Evolutionary conservation across 1,140 invertebrate genomes (phyloP), one percentile per base, ranked within the genome.

Genomic region (Oreohelix idahoensis): DNA sequence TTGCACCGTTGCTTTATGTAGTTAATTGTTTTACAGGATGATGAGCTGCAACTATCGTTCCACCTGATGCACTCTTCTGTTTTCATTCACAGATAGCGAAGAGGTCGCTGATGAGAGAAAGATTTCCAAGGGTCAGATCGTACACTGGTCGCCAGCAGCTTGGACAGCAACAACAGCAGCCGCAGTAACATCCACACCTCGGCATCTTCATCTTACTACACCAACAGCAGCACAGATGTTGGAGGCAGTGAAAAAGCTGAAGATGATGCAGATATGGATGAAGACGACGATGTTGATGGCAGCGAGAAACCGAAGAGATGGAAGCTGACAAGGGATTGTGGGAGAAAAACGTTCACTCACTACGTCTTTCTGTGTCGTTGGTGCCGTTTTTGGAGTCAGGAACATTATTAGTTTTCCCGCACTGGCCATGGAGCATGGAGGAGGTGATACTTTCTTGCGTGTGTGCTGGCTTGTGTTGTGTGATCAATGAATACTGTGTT

Each of bases 381-480:
- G 80, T 0, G 32, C 39, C 23, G 80, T 81, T 35, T 70, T 85
- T 26, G 81, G 84, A 26, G 39, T 81, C 0, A 35, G 84, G 35
- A 83, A 73, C 77, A 69, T 83, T 15, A 13, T 83, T 0, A 63
- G 73, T 38, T 85, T 78, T 66, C 84, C 84, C 13, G 49, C 81
- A 0, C 71, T 85, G 38, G 81, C 81, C 23, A 70, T 83, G 81
- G 36, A 79, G 51, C 84, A 85, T 38, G 84, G 84, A 4, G 84
- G 84, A 83, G 84, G 84, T 85, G 20, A 45, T 45, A 15, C 15
- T 5, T 45, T 45, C 42, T 45, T 45, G 42, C n/a, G n/a, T 45
- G 42, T 45, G 42, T 45, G 5, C 42, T 45, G 42, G 15, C 42
- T 15, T 45, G 42, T n/a, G n/a, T n/a, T n/a, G n/a, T n/a, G n/a